Conservation (phyloP, 2,888 invertebrate genomes). For the Eueremaeus valkanovi region DNA sequence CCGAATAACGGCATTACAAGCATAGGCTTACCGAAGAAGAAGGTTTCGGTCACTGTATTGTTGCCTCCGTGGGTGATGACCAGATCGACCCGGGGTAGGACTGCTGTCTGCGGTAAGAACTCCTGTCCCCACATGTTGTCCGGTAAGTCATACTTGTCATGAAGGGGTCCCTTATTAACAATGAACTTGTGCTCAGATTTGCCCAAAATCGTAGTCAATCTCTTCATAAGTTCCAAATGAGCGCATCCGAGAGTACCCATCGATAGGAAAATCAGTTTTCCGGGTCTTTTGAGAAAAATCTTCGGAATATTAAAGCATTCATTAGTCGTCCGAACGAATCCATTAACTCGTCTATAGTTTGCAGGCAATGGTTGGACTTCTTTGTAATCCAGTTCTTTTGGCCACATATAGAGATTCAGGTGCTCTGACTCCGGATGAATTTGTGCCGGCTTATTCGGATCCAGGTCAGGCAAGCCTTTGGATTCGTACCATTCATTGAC, state of each 20-base stretch:
- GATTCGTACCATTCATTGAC: not conserved
- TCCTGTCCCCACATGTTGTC: slow-evolving; percentile 41
- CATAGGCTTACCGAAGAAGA: slow-evolving; percentile 32
- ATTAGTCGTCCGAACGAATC: not conserved
- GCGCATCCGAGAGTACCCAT: slow-evolving; percentile 36
- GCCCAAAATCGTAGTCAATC: slow-evolving; percentile 12
- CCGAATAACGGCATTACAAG: slow-evolving; percentile 31
- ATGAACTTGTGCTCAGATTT: slow-evolving; percentile 38
- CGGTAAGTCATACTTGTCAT: slow-evolving; percentile 35
- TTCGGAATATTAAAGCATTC: slow-evolving; percentile 9
- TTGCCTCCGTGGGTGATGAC: slow-evolving; percentile 41
- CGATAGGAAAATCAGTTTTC: slow-evolving; percentile 39
- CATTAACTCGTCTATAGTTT: not conserved
- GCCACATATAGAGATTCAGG: slow-evolving; percentile 24
- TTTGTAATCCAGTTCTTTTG: slow-evolving; percentile 9
- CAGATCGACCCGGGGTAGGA: slow-evolving; percentile 38
- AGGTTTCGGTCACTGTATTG: slow-evolving; percentile 33
- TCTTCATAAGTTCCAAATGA: slow-evolving; percentile 37
- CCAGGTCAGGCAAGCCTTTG: no score
- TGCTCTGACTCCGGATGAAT: not conserved
- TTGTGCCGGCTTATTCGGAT: not conserved
- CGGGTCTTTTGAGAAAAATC: not conserved
- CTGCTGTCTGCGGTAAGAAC: slow-evolving; percentile 32
- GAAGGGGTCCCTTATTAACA: slow-evolving; percentile 34
- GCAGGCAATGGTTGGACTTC: not conserved